A percentile compares a stretch with the other conserved stretches of the same genome.
Conservation (phyloP, 2,113 vertebrate species). For the Bubalus kerabau region DNA sequence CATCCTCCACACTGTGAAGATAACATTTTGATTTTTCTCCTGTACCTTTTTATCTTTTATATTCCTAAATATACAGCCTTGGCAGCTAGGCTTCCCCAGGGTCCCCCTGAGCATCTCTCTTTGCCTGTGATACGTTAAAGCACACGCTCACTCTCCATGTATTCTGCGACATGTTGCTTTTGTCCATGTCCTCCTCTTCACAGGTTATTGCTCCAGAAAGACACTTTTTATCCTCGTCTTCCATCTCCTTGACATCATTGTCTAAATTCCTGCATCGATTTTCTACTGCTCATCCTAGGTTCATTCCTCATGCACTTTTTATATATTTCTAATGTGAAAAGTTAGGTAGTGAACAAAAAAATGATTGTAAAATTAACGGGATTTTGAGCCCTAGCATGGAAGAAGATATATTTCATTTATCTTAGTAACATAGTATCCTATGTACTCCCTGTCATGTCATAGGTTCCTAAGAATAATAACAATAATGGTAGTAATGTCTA, state of each 20-base stretch:
- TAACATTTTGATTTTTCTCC: neutral
- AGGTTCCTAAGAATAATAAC: neutral
- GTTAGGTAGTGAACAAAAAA: neutral
- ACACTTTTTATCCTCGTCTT: neutral
- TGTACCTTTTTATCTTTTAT: neutral
- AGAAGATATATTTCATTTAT: neutral
- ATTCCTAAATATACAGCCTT: neutral
- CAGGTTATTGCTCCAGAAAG: neutral
- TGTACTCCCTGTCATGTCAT: rapidly evolving
- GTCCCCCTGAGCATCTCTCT: neutral
- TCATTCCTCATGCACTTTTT: neutral
- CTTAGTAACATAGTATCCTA: neutral
- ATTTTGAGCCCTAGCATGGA: neutral
- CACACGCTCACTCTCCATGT: neutral
- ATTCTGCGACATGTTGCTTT: rapidly evolving
- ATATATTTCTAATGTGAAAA: neutral
- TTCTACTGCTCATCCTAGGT: neutral
- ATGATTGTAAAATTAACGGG: neutral
- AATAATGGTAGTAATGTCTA: neutral
- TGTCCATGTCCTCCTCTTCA: neutral
- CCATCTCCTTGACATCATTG: neutral
- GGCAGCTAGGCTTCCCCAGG: neutral
- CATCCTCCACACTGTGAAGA: neutral
- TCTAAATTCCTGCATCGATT: neutral
- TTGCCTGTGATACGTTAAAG: neutral